A percentile compares a stretch with the other conserved stretches of the same genome.
These are phyloP conservation scores for Heliconius hewitsoni DNA, from an alignment of 1,140 invertebrate species.

Conservation along the genomic window DNA sequence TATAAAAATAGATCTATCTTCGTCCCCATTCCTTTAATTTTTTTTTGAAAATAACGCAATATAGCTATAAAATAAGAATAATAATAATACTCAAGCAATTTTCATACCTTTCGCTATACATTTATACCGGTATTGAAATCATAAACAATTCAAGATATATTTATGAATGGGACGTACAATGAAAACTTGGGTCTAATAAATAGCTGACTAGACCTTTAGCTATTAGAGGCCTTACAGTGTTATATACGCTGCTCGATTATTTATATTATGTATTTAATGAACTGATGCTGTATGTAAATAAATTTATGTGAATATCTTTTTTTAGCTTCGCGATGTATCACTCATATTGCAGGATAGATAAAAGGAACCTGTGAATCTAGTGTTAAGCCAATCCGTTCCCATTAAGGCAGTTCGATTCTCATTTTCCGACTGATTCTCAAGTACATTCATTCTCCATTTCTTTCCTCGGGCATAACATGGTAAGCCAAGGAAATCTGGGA, in stretches of 20 bases:
- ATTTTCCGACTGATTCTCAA: too few relatives aligned
- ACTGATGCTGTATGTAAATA: not conserved
- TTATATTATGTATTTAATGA: not conserved
- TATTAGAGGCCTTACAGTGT: constrained; percentile 2
- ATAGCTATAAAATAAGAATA: constrained; percentile 1
- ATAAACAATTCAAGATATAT: constrained; percentile 28
- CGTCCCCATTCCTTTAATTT: too few relatives aligned
- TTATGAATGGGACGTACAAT: constrained; percentile 29
- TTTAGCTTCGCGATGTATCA: too few relatives aligned
- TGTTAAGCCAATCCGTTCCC: too few relatives aligned
- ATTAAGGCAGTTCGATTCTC: too few relatives aligned
- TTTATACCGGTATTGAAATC: constrained; percentile 24
- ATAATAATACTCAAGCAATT: constrained; percentile 12
- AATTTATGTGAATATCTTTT: not conserved
- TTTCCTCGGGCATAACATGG: not conserved
- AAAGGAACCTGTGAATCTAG: too few relatives aligned
- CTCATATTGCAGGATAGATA: too few relatives aligned
- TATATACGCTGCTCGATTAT: not conserved
- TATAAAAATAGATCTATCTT: too few relatives aligned
- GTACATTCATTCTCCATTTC: too few relatives aligned
- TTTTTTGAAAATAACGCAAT: too few relatives aligned
- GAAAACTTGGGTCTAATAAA: constrained; percentile 9
- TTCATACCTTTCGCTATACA: constrained; percentile 21
- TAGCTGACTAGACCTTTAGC: not conserved
- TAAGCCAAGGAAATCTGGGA: not conserved